A percentile compares a stretch with the other conserved stretches of the same genome.
phyloP scores from a whole-genome alignment of 2,113 vertebrate genomes.

The Lepus europaeus region DNA sequence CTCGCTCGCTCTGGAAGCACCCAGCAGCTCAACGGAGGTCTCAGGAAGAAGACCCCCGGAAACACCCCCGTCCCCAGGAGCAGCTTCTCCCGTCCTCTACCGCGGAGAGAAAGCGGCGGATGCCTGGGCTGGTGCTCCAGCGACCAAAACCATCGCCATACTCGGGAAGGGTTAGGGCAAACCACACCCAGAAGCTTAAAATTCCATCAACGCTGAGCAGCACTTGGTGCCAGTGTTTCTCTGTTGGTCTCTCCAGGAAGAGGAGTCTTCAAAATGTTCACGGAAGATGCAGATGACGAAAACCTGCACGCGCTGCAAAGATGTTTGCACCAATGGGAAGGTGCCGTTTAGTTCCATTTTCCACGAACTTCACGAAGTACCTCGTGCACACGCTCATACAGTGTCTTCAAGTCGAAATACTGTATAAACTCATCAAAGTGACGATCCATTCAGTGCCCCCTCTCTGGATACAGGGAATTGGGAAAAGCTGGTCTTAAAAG shows the following conservation, averaged over 20 bases:
- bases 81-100: neutral
- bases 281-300: too few species aligned
- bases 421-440: slow-evolving; percentile 15
- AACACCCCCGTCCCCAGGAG: too few species aligned
- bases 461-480: neutral
- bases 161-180: neutral
- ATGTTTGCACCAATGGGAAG: too few species aligned
- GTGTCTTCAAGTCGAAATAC: neutral
- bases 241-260: neutral
- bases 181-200: neutral
- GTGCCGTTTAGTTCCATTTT: too few species aligned
- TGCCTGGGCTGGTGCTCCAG: neutral
- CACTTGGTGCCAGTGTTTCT: neutral
- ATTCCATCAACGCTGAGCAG: neutral
- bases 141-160: neutral
- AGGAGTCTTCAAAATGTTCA: too few species aligned
- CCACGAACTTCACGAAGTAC: too few species aligned
- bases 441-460: too few species aligned
- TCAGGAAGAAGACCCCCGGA: neutral
- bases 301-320: too few species aligned
- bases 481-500: neutral
- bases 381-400: neutral
- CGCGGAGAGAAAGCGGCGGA: neutral
- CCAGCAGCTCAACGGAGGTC: neutral
- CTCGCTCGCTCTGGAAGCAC: neutral